phyloP scores from a whole-genome alignment of 2,113 vertebrate species.

The Eretmochelys imbricata region DNA sequence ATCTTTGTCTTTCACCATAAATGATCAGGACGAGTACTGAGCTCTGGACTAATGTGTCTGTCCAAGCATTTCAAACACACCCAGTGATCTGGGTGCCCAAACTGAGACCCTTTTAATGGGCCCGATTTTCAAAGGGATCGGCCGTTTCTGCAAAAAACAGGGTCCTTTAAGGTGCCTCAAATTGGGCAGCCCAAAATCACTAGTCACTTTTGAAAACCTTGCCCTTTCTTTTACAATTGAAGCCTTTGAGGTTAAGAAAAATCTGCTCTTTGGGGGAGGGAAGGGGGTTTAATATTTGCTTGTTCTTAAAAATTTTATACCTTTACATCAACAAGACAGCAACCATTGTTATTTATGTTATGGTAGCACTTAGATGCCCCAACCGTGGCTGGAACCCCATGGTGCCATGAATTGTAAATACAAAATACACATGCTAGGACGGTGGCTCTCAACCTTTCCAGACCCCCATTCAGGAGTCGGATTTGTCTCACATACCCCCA shows the following conservation, averaged over 20 bases:
- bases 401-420: neutral
- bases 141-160: neutral
- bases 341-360: neutral
- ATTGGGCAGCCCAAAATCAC: neutral
- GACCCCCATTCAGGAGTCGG: no score
- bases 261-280: neutral
- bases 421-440: neutral
- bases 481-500: no score
- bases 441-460: no score
- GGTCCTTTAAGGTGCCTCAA: neutral
- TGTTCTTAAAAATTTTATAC: neutral
- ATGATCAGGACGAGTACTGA: slow-evolving; percentile 14
- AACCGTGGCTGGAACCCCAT: no score
- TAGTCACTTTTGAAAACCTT: neutral
- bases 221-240: rapidly evolving
- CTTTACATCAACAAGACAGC: neutral
- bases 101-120: neutral
- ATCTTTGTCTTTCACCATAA: neutral
- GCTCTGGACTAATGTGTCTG: neutral
- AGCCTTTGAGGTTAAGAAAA: neutral
- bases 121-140: neutral
- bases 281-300: neutral
- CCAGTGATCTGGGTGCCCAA: neutral
- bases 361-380: neutral
- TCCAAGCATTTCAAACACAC: neutral